Evolutionary conservation across 1,140 invertebrate genomes (phyloP).

Genomic region (Hycleus phaleratus): DNA sequence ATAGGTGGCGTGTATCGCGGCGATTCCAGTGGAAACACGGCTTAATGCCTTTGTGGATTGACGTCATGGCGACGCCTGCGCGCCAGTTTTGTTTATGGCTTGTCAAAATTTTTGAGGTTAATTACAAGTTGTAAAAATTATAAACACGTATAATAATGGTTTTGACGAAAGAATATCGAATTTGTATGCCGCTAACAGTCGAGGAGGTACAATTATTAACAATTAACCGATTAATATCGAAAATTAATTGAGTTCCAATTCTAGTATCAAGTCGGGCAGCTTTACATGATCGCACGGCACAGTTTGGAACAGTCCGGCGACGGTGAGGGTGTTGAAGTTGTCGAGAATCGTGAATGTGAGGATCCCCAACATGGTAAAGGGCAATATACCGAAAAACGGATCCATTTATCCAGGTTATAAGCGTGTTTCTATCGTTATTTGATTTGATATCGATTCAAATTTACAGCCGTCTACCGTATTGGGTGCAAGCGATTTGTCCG

Average conservation of each 20-base stretch:
- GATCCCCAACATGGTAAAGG: conserved; percentile 75
- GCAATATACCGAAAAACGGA: conserved; percentile 86
- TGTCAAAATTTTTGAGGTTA: no score
- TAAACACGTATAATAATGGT: conserved; percentile 48
- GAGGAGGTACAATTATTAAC: conserved; percentile 64
- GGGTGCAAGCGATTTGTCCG: conserved; percentile 80
- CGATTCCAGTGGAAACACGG: no score
- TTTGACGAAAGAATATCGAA: conserved; percentile 80
- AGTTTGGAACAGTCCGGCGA: conserved; percentile 83
- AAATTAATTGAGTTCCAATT: conserved; percentile 25
- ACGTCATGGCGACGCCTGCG: no score
- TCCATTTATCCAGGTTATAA: conserved; percentile 75
- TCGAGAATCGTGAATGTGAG: conserved; percentile 72
- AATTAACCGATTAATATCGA: conserved; percentile 8
- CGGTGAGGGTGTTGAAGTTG: conserved; percentile 88
- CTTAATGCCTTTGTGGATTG: no score
- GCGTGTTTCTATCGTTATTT: not conserved
- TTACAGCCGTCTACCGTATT: conserved; percentile 77
- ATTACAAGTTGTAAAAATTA: no score
- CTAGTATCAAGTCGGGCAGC: conserved; percentile 84
- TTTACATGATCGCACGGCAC: conserved; percentile 92
- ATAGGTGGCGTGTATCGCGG: no score
- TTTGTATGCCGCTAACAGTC: conserved; percentile 85
- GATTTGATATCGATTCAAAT: conserved; percentile 2
- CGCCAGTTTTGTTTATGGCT: no score